Evolutionary conservation across 2,888 invertebrate genomes (phyloP).

Genomic region (Callyntrura sp.): DNA sequence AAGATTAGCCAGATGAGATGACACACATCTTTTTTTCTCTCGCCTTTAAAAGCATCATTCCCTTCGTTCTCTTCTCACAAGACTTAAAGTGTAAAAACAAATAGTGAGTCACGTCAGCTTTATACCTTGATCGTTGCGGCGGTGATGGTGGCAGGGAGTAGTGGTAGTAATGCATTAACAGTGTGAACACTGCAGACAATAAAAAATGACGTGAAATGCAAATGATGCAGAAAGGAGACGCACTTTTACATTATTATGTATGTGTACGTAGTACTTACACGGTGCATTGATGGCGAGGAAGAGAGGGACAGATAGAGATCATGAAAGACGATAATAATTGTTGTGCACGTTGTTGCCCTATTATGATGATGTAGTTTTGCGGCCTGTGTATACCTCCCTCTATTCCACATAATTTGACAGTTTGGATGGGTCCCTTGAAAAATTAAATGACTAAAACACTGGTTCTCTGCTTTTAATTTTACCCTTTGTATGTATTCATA

Average conservation of each 20-base stretch:
- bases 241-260: not conserved
- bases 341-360: slow-evolving; percentile 39
- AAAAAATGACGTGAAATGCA: slow-evolving; percentile 39
- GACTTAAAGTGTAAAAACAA: slow-evolving; percentile 42
- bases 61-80: not conserved
- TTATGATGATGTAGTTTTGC: slow-evolving; percentile 12
- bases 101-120: slow-evolving; percentile 44
- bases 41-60: not conserved
- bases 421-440: slow-evolving; percentile 49
- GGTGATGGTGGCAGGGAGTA: not conserved
- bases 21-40: slow-evolving; percentile 70
- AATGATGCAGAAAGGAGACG: slow-evolving; percentile 33
- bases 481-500: not conserved
- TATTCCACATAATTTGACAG: slow-evolving; percentile 63
- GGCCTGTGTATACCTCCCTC: slow-evolving; percentile 7
- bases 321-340: slow-evolving; percentile 30
- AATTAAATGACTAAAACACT: slow-evolving; percentile 8
- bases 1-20: slow-evolving; percentile 62
- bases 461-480: slow-evolving; percentile 8
- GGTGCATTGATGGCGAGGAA: not conserved
- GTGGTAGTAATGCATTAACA: not conserved
- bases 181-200: not conserved
- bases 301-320: not conserved
- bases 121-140: not conserved
- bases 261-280: not conserved